Conservation (phyloP, 2,797 vertebrate species). For the Gymnothorax javanicus region DNA sequence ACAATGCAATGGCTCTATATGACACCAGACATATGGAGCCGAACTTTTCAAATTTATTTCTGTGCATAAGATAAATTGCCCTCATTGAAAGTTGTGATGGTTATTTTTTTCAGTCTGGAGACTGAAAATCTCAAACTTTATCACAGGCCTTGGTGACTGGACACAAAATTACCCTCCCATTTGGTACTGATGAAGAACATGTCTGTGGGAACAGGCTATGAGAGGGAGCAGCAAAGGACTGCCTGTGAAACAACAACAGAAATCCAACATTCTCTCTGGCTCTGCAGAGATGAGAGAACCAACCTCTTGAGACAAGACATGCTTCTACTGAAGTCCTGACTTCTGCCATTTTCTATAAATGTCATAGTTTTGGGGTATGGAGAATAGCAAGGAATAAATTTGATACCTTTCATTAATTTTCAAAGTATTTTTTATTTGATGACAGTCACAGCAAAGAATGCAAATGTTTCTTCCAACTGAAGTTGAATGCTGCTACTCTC, state of each 20-base stretch:
- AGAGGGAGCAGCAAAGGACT: background rate
- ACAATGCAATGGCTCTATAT: no score
- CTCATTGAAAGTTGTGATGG: no score
- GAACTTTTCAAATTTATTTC: no score
- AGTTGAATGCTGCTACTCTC: background rate
- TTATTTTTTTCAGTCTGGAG: no score
- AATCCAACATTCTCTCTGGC: background rate
- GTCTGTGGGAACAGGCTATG: background rate
- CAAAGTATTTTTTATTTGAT: no score
- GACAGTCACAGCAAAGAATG: background rate
- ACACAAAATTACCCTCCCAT: background rate
- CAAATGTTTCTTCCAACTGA: background rate
- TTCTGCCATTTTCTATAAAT: background rate
- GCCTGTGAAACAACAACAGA: background rate
- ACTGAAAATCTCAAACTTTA: no score
- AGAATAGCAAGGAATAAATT: no score
- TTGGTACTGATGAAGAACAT: background rate
- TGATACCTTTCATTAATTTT: no score
- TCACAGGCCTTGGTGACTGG: no score
- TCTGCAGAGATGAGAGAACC: background rate
- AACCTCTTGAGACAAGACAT: background rate
- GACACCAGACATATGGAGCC: no score
- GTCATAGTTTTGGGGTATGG: no score
- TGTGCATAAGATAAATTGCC: no score
- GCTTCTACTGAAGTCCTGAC: background rate